phyloP scores from a whole-genome alignment of 2,888 invertebrate species.

The Drosophila meridionalis region DNA sequence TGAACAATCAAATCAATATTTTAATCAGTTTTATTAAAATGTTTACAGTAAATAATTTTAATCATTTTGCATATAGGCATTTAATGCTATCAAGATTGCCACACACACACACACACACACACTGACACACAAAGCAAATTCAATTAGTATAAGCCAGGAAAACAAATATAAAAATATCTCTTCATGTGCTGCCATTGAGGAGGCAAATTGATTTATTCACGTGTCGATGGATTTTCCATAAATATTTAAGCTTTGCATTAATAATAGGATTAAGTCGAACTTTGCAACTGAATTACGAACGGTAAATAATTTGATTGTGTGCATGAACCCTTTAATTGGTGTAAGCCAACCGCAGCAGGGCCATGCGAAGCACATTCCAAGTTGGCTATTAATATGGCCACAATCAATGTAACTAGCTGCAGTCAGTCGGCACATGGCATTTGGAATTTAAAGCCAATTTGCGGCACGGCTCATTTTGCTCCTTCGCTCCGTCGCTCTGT shows the following conservation, averaged over 20 bases:
- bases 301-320: background rate
- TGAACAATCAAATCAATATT: background rate
- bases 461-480: constrained; percentile 19
- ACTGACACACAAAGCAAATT: background rate
- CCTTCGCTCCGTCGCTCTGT: constrained; percentile 5
- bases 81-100: background rate
- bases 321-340: background rate
- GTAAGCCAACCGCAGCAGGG: background rate
- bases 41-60: background rate
- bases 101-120: background rate
- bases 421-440: constrained; percentile 20
- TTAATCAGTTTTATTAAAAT: background rate
- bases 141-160: constrained; percentile 1
- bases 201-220: background rate
- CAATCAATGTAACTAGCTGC: constrained; percentile 13
- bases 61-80: background rate
- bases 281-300: background rate
- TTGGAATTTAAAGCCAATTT: constrained; percentile 50
- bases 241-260: background rate
- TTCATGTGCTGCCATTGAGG: background rate
- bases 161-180: background rate
- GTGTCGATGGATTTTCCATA: constrained; percentile 1
- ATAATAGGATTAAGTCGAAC: constrained; percentile 2
- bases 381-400: background rate
- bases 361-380: background rate